Conservation (phyloP, 2,113 vertebrate genomes). For the Hippopotamus amphibius region DNA sequence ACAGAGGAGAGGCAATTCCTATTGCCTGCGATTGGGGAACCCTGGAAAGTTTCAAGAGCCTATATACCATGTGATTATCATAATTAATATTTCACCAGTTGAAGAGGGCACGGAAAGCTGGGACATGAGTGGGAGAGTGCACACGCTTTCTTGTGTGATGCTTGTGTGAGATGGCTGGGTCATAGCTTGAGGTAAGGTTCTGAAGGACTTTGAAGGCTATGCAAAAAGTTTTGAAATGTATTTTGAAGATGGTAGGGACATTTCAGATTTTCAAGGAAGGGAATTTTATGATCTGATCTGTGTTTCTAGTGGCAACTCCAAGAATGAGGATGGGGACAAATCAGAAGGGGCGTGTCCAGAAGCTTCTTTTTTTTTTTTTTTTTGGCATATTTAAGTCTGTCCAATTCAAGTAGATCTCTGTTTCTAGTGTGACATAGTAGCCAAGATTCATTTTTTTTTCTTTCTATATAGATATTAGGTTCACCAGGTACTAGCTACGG, state of each 20-base stretch:
- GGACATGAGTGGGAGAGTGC: neutral
- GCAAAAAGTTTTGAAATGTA: neutral
- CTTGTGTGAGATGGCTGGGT: rapidly evolving
- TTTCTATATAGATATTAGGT: neutral
- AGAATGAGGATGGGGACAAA: neutral
- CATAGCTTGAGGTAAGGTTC: neutral
- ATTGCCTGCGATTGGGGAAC: neutral
- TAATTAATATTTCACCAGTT: neutral
- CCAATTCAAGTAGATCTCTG: neutral
- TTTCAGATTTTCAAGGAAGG: neutral
- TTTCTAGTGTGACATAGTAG: neutral
- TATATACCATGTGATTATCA: no score
- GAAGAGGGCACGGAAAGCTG: neutral
- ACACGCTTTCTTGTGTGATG: neutral
- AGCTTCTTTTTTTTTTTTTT: neutral
- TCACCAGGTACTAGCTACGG: neutral
- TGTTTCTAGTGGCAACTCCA: neutral
- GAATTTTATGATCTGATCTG: neutral
- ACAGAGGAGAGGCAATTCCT: no score
- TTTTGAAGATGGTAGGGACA: neutral
- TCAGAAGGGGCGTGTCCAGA: neutral
- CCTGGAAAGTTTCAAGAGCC: neutral
- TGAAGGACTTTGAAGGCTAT: neutral
- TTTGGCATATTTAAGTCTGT: neutral
- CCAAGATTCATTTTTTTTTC: neutral